Percentiles rank a stretch among this genome's conserved stretches.
Evolutionary conservation across 2,888 invertebrate species (phyloP).

Genomic region (Drosophila glabriapex): DNA sequence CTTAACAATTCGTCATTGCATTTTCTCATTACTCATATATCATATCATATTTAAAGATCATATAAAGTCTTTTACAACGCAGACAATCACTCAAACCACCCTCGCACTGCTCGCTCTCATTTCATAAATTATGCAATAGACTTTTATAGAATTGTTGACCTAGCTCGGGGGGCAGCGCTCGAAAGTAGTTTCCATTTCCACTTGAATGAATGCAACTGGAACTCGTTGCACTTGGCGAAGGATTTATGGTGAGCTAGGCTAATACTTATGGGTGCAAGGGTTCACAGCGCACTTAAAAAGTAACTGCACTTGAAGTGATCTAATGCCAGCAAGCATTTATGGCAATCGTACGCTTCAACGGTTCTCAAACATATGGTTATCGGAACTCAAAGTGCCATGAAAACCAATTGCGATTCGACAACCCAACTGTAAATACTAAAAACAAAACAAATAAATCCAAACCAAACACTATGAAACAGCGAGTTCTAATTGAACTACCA

Average conservation of each 20-base stretch:
- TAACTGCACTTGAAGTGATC: conserved; percentile 41
- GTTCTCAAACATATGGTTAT: conserved; percentile 27
- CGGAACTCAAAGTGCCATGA: conserved; percentile 16
- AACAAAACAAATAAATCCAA: conserved; percentile 18
- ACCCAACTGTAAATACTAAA: conserved; percentile 50
- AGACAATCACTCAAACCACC: not conserved
- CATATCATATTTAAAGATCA: not conserved
- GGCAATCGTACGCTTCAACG: conserved; percentile 59
- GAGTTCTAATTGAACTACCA: conserved; percentile 60
- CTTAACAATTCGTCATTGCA: not conserved
- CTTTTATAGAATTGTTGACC: conserved; percentile 43
- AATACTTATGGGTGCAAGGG: conserved; percentile 31
- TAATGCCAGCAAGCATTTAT: conserved; percentile 24
- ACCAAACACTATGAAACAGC: conserved; percentile 24
- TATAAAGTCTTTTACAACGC: not conserved
- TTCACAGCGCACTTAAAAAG: conserved; percentile 48
- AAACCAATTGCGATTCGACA: conserved; percentile 50
- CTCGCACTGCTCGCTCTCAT: conserved; percentile 22
- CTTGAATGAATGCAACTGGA: conserved; percentile 15
- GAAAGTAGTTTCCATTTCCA: conserved; percentile 65
- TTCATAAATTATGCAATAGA: conserved; percentile 47
- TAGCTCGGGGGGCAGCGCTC: conserved; percentile 36
- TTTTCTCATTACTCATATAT: not conserved
- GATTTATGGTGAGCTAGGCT: conserved; percentile 53
- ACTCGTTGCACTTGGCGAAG: conserved; percentile 42